Evolutionary conservation across 2,797 vertebrate genomes (phyloP).

Genomic region (Diglossa cyanea): DNA sequence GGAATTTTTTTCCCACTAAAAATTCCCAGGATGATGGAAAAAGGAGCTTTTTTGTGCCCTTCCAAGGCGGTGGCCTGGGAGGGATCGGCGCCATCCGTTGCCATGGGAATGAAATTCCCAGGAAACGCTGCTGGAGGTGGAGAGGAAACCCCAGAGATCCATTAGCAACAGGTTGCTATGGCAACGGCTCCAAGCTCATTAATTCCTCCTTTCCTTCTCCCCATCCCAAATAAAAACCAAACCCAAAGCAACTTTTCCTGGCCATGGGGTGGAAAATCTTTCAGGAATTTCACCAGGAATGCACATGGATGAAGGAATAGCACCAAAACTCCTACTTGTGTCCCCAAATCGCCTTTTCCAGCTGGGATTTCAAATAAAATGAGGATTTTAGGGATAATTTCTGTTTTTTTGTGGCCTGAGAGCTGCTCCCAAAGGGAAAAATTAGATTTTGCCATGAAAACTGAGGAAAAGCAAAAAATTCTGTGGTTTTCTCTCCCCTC

Average conservation of each 20-base stretch:
- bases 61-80: slow-evolving; percentile 14
- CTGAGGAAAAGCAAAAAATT: not conserved
- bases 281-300: not conserved
- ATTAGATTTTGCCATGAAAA: not conserved
- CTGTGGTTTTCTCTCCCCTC: fast-evolving
- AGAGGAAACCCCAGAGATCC: slow-evolving; percentile 84
- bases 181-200: slow-evolving; percentile 79
- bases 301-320: fast-evolving
- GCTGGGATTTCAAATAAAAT: fast-evolving
- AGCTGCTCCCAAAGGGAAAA: not conserved
- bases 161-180: slow-evolving; percentile 81
- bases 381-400: not conserved
- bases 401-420: fast-evolving
- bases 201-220: not conserved
- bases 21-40: not conserved
- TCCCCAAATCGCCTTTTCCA: not conserved
- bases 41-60: slow-evolving; percentile 42
- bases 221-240: not conserved
- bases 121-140: slow-evolving; percentile 74
- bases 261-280: slow-evolving; percentile 37
- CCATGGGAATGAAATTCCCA: slow-evolving; percentile 75
- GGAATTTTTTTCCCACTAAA: not conserved
- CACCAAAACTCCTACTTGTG: not conserved
- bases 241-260: not conserved
- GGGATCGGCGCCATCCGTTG: slow-evolving; percentile 76